Conservation (phyloP, 2,797 vertebrate species). For the Pantherophis alleghaniensis region DNA sequence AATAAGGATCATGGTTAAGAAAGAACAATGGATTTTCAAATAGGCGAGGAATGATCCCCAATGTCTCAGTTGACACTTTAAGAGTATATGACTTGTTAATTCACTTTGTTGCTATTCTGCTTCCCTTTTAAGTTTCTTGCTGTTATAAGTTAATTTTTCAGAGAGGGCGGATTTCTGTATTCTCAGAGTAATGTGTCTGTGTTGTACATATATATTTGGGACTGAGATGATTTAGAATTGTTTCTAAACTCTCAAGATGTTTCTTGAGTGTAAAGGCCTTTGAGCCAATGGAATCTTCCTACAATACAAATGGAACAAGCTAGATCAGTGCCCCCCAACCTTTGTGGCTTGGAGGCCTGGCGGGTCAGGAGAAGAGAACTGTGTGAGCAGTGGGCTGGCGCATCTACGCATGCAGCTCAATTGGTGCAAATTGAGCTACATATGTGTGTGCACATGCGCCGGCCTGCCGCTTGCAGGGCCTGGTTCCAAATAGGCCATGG, state of each 20-base stretch:
- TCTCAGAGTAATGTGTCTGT: background rate
- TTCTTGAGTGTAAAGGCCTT: background rate
- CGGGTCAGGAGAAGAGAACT: background rate
- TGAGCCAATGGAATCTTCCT: background rate
- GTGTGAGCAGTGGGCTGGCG: background rate
- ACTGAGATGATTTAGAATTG: background rate
- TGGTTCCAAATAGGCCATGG: background rate
- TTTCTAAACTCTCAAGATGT: background rate
- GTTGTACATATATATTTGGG: background rate
- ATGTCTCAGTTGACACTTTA: background rate
- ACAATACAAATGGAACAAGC: background rate
- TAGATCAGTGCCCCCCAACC: too few species aligned
- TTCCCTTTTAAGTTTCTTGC: background rate
- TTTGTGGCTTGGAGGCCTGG: background rate
- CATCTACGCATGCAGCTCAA: background rate
- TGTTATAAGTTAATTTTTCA: background rate
- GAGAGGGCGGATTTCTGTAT: background rate
- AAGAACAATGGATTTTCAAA: background rate
- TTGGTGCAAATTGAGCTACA: background rate
- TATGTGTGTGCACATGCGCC: background rate
- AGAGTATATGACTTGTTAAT: background rate
- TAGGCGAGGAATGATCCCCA: background rate
- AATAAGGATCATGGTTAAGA: background rate
- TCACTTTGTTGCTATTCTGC: background rate
- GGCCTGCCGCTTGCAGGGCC: background rate